Percentiles rank a stretch among this genome's conserved stretches.
phyloP scores from a whole-genome alignment of 2,888 invertebrate genomes.

The Opisthograptis luteolata region DNA sequence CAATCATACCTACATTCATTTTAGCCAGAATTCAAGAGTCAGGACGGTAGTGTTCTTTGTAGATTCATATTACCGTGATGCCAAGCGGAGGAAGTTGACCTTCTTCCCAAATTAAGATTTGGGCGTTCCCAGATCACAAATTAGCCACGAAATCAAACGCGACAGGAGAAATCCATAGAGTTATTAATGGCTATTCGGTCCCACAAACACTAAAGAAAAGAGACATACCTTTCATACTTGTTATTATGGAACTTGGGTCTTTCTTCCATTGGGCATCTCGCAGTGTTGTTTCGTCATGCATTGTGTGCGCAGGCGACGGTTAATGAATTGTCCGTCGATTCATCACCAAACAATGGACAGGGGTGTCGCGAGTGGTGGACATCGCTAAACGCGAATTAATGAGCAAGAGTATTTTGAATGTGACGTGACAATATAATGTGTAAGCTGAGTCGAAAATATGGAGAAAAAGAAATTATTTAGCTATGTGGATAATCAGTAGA shows the following conservation, averaged over 20 bases:
- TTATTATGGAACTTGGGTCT: conserved; percentile 2
- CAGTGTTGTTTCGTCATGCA: conserved; percentile 40
- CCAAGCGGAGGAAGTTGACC: no score
- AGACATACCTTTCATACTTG: conserved; percentile 1
- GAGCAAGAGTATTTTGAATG: not conserved
- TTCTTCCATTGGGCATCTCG: conserved; percentile 1
- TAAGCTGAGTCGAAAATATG: not conserved
- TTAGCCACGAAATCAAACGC: conserved; percentile 29
- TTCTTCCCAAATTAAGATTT: not conserved
- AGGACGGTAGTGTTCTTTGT: no score
- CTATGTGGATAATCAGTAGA: no score
- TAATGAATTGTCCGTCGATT: conserved; percentile 52
- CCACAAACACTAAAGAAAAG: conserved; percentile 18
- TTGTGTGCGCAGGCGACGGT: conserved; percentile 38
- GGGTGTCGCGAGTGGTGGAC: conserved; percentile 23
- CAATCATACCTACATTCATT: no score
- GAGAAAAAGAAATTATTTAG: no score
- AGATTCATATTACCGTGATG: no score
- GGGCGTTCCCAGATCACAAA: conserved; percentile 15
- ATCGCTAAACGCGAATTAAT: conserved; percentile 15
- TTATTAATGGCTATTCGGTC: conserved; percentile 38
- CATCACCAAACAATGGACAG: conserved; percentile 43
- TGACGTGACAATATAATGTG: not conserved
- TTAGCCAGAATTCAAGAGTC: no score
- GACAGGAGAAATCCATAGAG: conserved; percentile 38